Evolutionary conservation across 2,888 invertebrate species (phyloP).

Genomic region (Periphyllus acericola): DNA sequence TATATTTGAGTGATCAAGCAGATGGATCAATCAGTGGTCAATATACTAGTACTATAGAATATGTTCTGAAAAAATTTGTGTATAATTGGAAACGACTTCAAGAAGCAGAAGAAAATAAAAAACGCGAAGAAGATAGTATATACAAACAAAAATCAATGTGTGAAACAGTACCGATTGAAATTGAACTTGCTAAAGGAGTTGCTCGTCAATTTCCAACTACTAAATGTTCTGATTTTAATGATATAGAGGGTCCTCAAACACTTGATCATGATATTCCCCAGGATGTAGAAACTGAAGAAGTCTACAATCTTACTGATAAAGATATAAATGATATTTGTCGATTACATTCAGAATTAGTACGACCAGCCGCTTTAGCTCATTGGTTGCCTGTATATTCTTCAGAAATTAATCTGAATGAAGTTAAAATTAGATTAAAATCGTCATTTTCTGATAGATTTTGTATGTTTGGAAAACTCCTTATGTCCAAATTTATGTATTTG

Average conservation of each 20-base stretch:
- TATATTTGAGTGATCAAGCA: slow-evolving; percentile 37
- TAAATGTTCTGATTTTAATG: slow-evolving; percentile 45
- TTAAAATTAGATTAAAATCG: slow-evolving; percentile 36
- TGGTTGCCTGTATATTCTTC: slow-evolving; percentile 69
- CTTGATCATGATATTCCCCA: slow-evolving; percentile 2
- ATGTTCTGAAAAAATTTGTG: slow-evolving; percentile 39
- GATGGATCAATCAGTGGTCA: background rate
- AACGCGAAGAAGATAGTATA: slow-evolving; percentile 30
- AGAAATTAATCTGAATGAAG: slow-evolving; percentile 3
- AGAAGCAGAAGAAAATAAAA: slow-evolving; percentile 51
- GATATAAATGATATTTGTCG: slow-evolving; percentile 73
- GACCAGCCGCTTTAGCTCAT: slow-evolving; percentile 72
- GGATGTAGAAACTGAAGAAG: slow-evolving; percentile 2
- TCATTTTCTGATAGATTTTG: slow-evolving; percentile 69
- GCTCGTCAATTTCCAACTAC: slow-evolving; percentile 45
- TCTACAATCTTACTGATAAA: slow-evolving; percentile 68
- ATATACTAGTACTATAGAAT: background rate
- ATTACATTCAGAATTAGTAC: slow-evolving; percentile 73
- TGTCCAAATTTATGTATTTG: slow-evolving; percentile 70
- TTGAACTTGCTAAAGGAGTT: slow-evolving; percentile 39
- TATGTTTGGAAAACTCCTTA: slow-evolving; percentile 71
- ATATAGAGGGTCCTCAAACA: slow-evolving; percentile 17
- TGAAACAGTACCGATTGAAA: slow-evolving; percentile 35
- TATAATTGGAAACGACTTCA: slow-evolving; percentile 55
- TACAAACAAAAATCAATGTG: slow-evolving; percentile 56